A percentile compares a stretch with the other conserved stretches of the same genome.
Conservation (phyloP, 1,140 invertebrate species). For the Mycetomoellerius zeteki region DNA sequence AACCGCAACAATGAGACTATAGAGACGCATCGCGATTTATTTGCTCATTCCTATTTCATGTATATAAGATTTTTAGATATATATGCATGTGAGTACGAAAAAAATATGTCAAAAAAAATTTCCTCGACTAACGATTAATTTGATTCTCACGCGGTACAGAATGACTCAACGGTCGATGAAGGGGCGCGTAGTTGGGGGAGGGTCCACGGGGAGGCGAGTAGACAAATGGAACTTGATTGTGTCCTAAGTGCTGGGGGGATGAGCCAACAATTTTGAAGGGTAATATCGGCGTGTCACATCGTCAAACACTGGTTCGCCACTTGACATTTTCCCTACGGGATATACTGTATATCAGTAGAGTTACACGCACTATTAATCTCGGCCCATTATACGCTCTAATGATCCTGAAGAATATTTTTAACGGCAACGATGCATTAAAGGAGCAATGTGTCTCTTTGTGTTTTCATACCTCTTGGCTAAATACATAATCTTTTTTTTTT, state of each 20-base stretch:
- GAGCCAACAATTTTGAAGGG: slow-evolving; percentile 77
- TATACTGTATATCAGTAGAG: slow-evolving; percentile 23
- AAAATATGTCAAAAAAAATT: neutral
- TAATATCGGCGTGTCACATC: slow-evolving; percentile 72
- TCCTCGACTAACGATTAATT: slow-evolving; percentile 63
- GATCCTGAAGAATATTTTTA: slow-evolving; percentile 71
- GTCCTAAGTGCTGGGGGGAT: slow-evolving; percentile 72
- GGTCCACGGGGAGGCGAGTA: slow-evolving; percentile 50
- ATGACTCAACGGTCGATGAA: slow-evolving; percentile 55
- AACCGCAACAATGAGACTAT: neutral
- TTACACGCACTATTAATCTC: slow-evolving; percentile 78
- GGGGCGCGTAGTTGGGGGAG: neutral
- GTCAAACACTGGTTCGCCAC: slow-evolving; percentile 76
- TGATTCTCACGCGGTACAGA: slow-evolving; percentile 61
- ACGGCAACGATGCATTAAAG: slow-evolving; percentile 1
- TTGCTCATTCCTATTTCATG: neutral
- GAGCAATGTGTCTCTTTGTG: neutral
- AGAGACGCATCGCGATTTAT: neutral
- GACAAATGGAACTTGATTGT: slow-evolving; percentile 77
- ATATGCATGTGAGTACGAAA: too few species aligned
- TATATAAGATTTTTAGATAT: neutral
- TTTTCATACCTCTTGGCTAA: neutral
- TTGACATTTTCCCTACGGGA: slow-evolving; percentile 75
- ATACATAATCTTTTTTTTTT: neutral
- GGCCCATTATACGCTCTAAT: slow-evolving; percentile 75